Evolutionary conservation across 1,140 invertebrate species (phyloP), one percentile per base, ranked within the genome.

Genomic region (Micrasema longulum): DNA sequence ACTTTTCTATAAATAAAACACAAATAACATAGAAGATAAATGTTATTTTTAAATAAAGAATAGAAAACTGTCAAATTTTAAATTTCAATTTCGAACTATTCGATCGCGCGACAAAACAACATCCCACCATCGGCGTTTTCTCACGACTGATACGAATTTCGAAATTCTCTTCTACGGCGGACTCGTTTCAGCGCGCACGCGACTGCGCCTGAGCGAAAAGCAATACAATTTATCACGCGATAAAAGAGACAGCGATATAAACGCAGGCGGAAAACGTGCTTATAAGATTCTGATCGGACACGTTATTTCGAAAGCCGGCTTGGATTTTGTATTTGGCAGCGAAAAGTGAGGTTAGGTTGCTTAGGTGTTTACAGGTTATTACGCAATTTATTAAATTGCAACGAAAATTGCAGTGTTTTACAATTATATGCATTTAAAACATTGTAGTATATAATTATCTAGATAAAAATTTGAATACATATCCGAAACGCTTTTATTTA

Each of bases 241-340:
- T 60, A 48, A 31, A 23, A 67, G 71, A 16, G 43, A 50, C 31
- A 23, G 35, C 1, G 5, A n/a, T n/a, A 47, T 23, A 64, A 47
- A 60, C 35, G 55, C 55, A 60, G 35, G 55, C 36, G 55, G 41
- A 60, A 41, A 53, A 31, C 23, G 55, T 38, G 36, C 53, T 38
- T 60, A 20, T 60, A 38, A 60, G 55, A 60, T 60, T 38, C 36
- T 41, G 36, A 60, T 60, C n/a, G 20, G 43, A 62, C 36, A 43
- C 50, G 65, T 35, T 66, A 52, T 68, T 68, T 68, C 65, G 65
- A 68, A 68, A 68, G 65, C 65, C 65, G 65, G 65, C 52, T 68
- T 55, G 50, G 50, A 66, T 66, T 66, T 31, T 7, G 26, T 31
- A 31, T 66, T 68, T 55, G 65, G 65, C 50, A 68, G 38, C 16